Conservation (phyloP, 2,797 vertebrate genomes). For the Alosa sapidissima region DNA sequence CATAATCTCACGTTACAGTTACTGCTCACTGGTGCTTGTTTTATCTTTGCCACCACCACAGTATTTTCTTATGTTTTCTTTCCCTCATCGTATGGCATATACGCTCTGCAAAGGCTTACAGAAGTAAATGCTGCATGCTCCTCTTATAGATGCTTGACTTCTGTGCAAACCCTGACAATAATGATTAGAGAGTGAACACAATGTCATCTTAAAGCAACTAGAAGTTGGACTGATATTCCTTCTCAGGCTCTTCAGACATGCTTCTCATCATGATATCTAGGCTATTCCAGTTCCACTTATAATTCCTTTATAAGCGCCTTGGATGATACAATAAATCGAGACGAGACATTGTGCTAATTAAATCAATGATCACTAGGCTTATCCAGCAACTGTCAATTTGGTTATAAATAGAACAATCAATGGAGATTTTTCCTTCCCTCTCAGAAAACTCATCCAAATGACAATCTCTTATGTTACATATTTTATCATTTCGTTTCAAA, state of each 20-base stretch:
- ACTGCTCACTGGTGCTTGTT: not conserved
- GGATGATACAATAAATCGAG: not conserved
- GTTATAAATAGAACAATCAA: constrained; percentile 3
- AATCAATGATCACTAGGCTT: constrained; percentile 22
- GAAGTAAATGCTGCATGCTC: not conserved
- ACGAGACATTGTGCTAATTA: not conserved
- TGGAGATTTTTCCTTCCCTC: not conserved
- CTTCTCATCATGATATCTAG: not conserved
- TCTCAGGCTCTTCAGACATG: not conserved
- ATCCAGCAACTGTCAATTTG: not conserved
- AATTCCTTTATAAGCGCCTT: constrained; percentile 3
- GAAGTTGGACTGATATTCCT: not conserved
- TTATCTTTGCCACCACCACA: not conserved
- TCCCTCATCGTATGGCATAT: not conserved
- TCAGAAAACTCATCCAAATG: not conserved
- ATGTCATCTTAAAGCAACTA: not conserved
- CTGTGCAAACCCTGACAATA: not conserved
- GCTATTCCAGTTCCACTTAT: constrained; percentile 1
- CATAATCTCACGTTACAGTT: constrained; percentile 13
- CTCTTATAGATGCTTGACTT: not conserved
- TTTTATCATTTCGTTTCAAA: not conserved
- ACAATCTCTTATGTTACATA: not conserved
- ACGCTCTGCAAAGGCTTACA: not conserved
- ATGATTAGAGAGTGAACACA: not conserved
- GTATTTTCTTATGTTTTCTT: not conserved